Evolutionary conservation across 1,140 invertebrate genomes (phyloP).

Genomic region (Nasonia vitripennis): DNA sequence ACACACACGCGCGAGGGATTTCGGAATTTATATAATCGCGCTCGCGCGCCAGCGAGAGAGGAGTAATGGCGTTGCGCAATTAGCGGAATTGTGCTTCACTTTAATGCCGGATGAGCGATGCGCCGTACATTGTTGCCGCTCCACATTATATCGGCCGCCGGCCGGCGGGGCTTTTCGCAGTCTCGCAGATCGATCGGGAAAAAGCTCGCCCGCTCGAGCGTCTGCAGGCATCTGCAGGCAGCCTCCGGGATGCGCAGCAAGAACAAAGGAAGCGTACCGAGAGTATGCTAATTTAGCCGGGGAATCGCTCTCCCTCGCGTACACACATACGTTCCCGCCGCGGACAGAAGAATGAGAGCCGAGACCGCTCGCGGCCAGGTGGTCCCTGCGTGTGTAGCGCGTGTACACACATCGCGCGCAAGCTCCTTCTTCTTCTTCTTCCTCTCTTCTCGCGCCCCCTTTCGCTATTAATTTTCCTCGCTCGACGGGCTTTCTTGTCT

Average conservation of each 20-base stretch:
- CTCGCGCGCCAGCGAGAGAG: neutral
- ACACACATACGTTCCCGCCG: slow-evolving; percentile 43
- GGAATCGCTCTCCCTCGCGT: slow-evolving; percentile 53
- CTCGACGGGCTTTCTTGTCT: neutral
- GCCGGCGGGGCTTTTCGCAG: no score
- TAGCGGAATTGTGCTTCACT: slow-evolving; percentile 18
- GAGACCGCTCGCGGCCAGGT: slow-evolving; percentile 62
- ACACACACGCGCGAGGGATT: neutral
- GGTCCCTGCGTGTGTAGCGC: slow-evolving; percentile 53
- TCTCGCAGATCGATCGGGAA: neutral
- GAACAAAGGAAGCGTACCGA: slow-evolving; percentile 57
- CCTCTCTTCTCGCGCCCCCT: slow-evolving; percentile 9
- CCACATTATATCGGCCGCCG: neutral
- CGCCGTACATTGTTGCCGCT: neutral
- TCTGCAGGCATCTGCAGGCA: neutral
- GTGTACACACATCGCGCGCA: neutral
- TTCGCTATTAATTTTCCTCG: slow-evolving; percentile 39
- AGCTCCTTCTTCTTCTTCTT: slow-evolving; percentile 16
- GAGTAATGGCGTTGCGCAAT: slow-evolving; percentile 28
- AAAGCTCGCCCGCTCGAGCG: neutral
- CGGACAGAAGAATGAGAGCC: slow-evolving; percentile 62
- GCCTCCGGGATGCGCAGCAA: neutral
- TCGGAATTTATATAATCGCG: slow-evolving; percentile 38
- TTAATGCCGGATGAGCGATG: neutral
- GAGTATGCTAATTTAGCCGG: slow-evolving; percentile 63